These are phyloP conservation scores for Rhadinocentrus ornatus DNA, from an alignment of 2,797 vertebrate genomes.

Conservation along the genomic window DNA sequence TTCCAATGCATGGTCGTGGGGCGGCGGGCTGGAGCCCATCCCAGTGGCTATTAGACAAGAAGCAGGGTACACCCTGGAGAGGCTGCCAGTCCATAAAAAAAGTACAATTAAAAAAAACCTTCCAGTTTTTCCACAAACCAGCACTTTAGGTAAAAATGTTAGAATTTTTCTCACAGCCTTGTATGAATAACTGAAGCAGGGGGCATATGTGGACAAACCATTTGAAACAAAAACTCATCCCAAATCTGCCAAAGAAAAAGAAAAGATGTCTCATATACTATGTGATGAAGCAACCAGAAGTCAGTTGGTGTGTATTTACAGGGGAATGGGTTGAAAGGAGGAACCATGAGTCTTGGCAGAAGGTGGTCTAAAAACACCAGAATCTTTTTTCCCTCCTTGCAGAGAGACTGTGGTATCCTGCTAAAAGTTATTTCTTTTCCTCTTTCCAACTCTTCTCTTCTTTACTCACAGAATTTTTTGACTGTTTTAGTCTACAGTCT, in stretches of 20 bases:
- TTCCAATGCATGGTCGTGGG: no score
- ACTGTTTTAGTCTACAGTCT: slow-evolving; percentile 19
- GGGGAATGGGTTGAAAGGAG: slow-evolving; percentile 5
- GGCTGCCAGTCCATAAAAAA: no score
- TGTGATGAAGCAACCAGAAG: slow-evolving; percentile 19
- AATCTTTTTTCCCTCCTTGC: slow-evolving; percentile 60
- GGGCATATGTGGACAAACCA: slow-evolving; percentile 29
- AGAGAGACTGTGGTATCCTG: slow-evolving; percentile 35
- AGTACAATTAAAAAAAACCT: no score
- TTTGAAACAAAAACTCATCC: slow-evolving; percentile 21
- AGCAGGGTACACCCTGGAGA: no score
- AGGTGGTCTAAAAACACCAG: slow-evolving; percentile 46
- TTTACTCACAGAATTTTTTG: slow-evolving; percentile 9
- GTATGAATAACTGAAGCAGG: slow-evolving; percentile 38
- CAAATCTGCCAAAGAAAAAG: slow-evolving; percentile 37
- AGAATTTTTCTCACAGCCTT: slow-evolving; percentile 6
- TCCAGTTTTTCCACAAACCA: not conserved
- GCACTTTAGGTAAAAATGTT: not conserved
- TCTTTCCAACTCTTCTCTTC: slow-evolving; percentile 11
- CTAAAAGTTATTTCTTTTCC: slow-evolving; percentile 25
- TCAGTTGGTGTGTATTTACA: slow-evolving; percentile 30
- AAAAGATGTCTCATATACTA: slow-evolving; percentile 46
- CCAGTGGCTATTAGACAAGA: no score
- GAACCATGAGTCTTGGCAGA: slow-evolving; percentile 35
- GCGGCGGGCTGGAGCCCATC: no score